Evolutionary conservation across 2,888 invertebrate genomes (phyloP).

Genomic region (Abrostola tripartita): DNA sequence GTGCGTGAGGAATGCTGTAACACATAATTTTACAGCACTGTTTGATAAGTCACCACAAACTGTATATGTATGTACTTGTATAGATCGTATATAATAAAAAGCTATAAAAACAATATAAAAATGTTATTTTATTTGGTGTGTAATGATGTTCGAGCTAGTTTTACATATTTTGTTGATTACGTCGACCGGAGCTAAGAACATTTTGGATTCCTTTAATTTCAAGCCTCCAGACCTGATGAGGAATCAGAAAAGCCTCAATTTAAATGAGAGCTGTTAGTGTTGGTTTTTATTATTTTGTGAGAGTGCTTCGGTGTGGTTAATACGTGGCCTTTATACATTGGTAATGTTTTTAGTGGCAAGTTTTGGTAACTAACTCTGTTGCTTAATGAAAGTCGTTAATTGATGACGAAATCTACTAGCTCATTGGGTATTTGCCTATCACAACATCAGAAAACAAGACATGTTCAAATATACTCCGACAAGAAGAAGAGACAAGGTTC

Average conservation of each 20-base stretch:
- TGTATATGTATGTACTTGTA: constrained; percentile 17
- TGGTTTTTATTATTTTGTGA: constrained; percentile 1
- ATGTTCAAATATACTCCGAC: too few relatives aligned
- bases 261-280: constrained; percentile 60
- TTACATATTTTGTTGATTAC: constrained; percentile 19
- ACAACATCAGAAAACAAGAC: too few relatives aligned
- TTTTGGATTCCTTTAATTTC: constrained; percentile 18
- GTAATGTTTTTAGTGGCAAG: not conserved
- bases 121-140: constrained; percentile 39
- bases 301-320: not conserved
- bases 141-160: constrained; percentile 25
- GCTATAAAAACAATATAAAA: constrained; percentile 36
- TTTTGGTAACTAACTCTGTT: not conserved
- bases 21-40: constrained; percentile 5
- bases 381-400: too few relatives aligned
- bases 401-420: too few relatives aligned
- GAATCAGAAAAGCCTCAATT: constrained; percentile 24
- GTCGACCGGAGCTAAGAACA: not conserved
- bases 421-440: too few relatives aligned
- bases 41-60: constrained; percentile 29
- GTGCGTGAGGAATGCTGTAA: not conserved
- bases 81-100: constrained; percentile 45
- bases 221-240: too few relatives aligned
- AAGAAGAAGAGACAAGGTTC: too few relatives aligned
- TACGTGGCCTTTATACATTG: not conserved